Evolutionary conservation across 2,888 invertebrate genomes (phyloP), one percentile per base, ranked within the genome.

Genomic region (Tryphoninae sp.): DNA sequence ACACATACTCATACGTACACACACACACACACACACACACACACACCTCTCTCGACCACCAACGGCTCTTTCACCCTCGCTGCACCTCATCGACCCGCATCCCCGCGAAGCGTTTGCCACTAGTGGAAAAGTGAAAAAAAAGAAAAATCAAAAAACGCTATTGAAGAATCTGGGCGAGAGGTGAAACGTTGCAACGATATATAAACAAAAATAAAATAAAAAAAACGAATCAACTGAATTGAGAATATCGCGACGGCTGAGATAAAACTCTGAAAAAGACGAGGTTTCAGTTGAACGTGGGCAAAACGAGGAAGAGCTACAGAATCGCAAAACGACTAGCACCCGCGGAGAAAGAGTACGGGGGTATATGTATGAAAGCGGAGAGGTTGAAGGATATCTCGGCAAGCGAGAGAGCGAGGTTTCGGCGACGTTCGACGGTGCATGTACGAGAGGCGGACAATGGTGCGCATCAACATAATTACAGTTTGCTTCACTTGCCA

Each of bases 381-480:
- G 55, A 51, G n/a, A 61, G 42, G 42, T 61, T 55, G 67, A 61
- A 22, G 40, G 49, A 64, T 51, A 80, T 69, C 75, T 79, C 67
- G 59, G 69, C 74, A 83, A 86, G 78, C 64, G 71, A 71, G 81
- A 82, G 78, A 67, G 71, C 68, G 81, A 82, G 81, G 88, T 86
- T 89, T 88, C 88, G 88, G 86, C 87, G 88, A 79, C 81, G 78
- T 58, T 81, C 81, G 78, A 75, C 79, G 81, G 78, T 79, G 82
- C 76, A 82, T 82, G 82, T 79, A 82, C 85, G 86, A 86, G 33
- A 33, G 84, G 85, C 87, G 84, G 86, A 90, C 91, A 91, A 91
- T 91, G 89, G 87, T 86, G 88, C 89, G 89, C 90, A 91, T 91
- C 91, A 91, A 89, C 90, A 91, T 91, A 91, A 91, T 91, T 92